These are phyloP conservation scores for Hyles vespertilio DNA, from an alignment of 1,140 invertebrate genomes.

Conservation along the genomic window DNA sequence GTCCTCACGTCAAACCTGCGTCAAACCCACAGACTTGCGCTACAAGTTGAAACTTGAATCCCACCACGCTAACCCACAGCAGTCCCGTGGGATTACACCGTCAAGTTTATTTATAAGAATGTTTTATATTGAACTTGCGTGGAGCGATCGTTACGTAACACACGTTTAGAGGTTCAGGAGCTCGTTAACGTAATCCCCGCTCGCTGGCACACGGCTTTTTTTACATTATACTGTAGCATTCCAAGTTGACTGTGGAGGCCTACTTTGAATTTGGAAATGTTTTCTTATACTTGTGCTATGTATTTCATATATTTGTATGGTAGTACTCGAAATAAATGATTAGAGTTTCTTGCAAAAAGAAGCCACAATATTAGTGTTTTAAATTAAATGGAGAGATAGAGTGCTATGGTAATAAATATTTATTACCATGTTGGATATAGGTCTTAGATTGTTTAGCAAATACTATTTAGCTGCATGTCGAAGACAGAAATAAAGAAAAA, in stretches of 20 bases:
- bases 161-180: conserved; percentile 7
- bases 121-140: conserved; percentile 12
- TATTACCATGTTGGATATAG: no score
- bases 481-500: no score
- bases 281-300: no score
- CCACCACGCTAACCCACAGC: conserved; percentile 4
- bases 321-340: no score
- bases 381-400: no score
- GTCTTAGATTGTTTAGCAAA: no score
- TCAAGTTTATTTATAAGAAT: conserved; percentile 13
- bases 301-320: no score
- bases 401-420: no score
- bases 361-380: no score
- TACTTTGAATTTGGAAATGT: no score
- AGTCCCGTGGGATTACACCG: conserved; percentile 6
- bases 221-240: conserved; percentile 3
- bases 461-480: no score
- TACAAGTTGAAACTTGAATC: conserved; percentile 1
- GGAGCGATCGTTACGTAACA: conserved; percentile 2
- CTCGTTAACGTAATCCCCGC: conserved; percentile 5
- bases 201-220: not conserved
- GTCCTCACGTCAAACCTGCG: not conserved
- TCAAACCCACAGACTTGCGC: not conserved
- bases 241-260: not conserved
- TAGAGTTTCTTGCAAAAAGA: no score